These are phyloP conservation scores for Amphimedon queenslandica DNA, from an alignment of 37 sponge, comb jelly and placozoan genomes.

Conservation along the genomic window DNA sequence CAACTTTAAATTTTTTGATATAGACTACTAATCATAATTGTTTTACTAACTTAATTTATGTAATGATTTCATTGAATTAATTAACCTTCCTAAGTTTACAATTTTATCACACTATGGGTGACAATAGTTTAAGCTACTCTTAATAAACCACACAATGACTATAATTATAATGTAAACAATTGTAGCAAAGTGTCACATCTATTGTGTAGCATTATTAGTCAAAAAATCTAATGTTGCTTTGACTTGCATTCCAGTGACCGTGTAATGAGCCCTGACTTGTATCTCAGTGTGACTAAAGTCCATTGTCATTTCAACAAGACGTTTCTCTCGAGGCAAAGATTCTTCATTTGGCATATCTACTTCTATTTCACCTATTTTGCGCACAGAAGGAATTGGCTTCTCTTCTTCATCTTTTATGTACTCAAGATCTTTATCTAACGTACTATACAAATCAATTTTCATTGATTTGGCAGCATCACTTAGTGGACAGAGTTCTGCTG, in stretches of 20 bases:
- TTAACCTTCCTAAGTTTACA: background rate
- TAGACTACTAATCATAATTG: no score
- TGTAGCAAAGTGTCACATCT: no score
- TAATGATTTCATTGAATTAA: background rate
- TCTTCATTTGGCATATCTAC: conserved; percentile 24
- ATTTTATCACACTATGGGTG: background rate
- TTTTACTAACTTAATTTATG: no score
- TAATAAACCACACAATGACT: background rate
- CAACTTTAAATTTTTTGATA: background rate
- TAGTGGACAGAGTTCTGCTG: background rate
- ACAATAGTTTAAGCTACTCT: background rate
- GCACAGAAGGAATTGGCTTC: conserved; percentile 4
- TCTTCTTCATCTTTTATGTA: background rate
- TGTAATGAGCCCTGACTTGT: conserved; percentile 22
- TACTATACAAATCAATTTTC: conserved; percentile 8
- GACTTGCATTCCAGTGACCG: conserved; percentile 8
- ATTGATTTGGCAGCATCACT: background rate
- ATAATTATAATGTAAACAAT: no score
- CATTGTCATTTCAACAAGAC: conserved; percentile 16
- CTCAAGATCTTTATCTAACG: background rate
- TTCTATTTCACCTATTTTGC: conserved; percentile 11
- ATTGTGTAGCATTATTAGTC: background rate
- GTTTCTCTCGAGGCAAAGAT: conserved; percentile 6
- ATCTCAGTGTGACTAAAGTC: conserved; percentile 46
- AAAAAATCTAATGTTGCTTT: conserved; percentile 22